These are phyloP conservation scores for Amiota minor DNA, from an alignment of 2,888 invertebrate genomes.

Conservation along the genomic window DNA sequence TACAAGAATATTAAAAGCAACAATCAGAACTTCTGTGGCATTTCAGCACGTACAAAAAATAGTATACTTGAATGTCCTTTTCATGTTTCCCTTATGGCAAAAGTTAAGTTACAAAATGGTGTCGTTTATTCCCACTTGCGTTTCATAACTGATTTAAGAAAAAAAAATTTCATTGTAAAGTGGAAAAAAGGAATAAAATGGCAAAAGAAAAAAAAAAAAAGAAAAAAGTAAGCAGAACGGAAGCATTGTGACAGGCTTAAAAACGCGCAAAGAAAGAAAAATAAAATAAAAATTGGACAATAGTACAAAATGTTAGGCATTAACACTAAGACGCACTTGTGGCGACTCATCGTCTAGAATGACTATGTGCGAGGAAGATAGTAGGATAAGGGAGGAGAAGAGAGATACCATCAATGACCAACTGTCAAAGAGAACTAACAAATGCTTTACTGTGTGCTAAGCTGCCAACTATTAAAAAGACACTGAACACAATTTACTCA, in stretches of 20 bases:
- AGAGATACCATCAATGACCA: not conserved
- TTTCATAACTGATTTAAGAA: too few relatives aligned
- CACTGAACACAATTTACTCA: too few relatives aligned
- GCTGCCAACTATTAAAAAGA: too few relatives aligned
- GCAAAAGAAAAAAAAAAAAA: not conserved
- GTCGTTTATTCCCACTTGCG: too few relatives aligned
- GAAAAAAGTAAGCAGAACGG: not conserved
- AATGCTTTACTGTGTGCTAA: conserved; percentile 22
- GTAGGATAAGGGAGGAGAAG: not conserved
- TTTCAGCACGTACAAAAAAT: not conserved
- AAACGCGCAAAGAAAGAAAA: too few relatives aligned
- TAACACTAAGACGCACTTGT: too few relatives aligned
- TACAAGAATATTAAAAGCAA: too few relatives aligned
- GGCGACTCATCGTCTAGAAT: not conserved
- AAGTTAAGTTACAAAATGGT: too few relatives aligned
- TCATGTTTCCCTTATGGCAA: too few relatives aligned
- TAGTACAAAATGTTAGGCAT: too few relatives aligned
- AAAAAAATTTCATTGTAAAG: not conserved
- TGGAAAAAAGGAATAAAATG: not conserved
- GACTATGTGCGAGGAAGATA: not conserved
- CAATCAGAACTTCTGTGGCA: not conserved
- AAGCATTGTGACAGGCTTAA: too few relatives aligned
- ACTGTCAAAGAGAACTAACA: conserved; percentile 24
- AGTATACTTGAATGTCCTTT: not conserved
- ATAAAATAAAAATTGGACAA: too few relatives aligned